A percentile compares a stretch with the other conserved stretches of the same genome.
Evolutionary conservation across 1,140 invertebrate species (phyloP).

Genomic region (Bombus soroeensis): DNA sequence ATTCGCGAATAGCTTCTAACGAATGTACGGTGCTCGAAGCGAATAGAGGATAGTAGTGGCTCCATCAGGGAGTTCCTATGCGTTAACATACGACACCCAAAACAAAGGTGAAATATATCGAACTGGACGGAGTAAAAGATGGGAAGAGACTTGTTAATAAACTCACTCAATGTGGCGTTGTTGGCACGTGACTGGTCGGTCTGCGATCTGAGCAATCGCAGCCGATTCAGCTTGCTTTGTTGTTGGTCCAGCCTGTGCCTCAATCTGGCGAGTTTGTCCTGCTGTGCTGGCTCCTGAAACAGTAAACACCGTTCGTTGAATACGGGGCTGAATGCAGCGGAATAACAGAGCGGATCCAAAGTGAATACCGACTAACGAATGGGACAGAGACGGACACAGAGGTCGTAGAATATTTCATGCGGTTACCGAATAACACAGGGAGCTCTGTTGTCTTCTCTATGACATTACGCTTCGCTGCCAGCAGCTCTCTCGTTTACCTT

Average conservation of each 20-base stretch:
- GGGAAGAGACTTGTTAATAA: slow-evolving; percentile 41
- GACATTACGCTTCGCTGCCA: not conserved
- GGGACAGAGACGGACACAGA: not conserved
- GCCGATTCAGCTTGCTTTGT: slow-evolving; percentile 95
- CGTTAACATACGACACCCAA: not conserved
- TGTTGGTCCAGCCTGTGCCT: slow-evolving; percentile 96
- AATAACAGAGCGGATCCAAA: not conserved
- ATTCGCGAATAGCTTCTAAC: not conserved
- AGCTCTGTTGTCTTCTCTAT: not conserved
- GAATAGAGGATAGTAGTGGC: not conserved
- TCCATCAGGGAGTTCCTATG: not conserved
- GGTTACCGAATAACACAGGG: not conserved
- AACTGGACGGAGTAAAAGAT: not conserved
- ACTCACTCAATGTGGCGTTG: slow-evolving; percentile 96
- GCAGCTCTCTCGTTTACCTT: not conserved
- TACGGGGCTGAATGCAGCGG: not conserved
- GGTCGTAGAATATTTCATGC: slow-evolving; percentile 10
- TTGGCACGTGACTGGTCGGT: slow-evolving; percentile 95
- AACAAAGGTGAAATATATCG: no score
- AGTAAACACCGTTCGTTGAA: slow-evolving; percentile 48
- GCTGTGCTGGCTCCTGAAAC: slow-evolving; percentile 90
- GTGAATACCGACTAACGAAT: slow-evolving; percentile 7
- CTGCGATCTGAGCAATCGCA: slow-evolving; percentile 94
- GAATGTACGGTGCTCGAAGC: not conserved
- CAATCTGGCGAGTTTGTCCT: slow-evolving; percentile 92